Conservation (phyloP, 2,888 invertebrate species). For the Pantelozetes paolii region DNA sequence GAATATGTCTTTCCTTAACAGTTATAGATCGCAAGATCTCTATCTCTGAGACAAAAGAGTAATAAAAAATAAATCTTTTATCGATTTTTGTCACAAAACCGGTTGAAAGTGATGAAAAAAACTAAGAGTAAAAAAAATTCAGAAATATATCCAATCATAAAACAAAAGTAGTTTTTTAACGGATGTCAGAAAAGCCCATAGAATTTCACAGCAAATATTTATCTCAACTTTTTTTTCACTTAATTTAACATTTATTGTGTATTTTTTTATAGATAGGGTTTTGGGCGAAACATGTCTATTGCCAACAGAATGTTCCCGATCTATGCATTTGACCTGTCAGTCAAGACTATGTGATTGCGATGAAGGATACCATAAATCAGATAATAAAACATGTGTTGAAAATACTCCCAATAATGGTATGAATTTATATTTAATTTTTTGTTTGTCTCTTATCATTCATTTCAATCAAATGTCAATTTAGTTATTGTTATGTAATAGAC, state of each 20-base stretch:
- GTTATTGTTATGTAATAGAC: too few relatives aligned
- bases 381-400: conserved; percentile 2
- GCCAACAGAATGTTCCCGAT: background rate
- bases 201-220: too few relatives aligned
- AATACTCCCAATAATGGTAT: background rate
- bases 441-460: background rate
- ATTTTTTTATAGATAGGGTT: background rate
- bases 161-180: too few relatives aligned
- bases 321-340: conserved; percentile 12
- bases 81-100: background rate
- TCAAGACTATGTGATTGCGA: background rate
- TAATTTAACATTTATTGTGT: background rate
- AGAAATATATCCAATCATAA: too few relatives aligned
- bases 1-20: background rate
- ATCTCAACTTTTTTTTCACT: background rate
- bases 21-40: too few relatives aligned
- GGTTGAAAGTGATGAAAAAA: background rate
- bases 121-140: background rate
- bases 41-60: background rate
- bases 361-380: conserved; percentile 2
- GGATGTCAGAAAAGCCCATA: too few relatives aligned
- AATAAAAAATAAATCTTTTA: background rate
- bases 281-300: background rate
- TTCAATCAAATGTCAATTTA: too few relatives aligned
- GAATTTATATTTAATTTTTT: background rate